phyloP scores from a whole-genome alignment of 1,140 invertebrate species.

The Ectropis grisescens region DNA sequence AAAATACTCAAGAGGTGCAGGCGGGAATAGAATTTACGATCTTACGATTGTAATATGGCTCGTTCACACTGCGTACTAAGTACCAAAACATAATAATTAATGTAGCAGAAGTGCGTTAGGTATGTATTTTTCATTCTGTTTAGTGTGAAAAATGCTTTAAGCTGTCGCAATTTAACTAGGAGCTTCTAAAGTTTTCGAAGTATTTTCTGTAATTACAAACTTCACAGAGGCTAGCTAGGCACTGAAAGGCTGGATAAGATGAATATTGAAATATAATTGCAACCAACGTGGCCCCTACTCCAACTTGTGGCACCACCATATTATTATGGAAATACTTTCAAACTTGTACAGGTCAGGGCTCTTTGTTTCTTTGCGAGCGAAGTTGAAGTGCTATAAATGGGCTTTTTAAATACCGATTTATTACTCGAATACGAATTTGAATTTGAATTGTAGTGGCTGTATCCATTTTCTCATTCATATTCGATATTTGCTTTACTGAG shows the following conservation, averaged over 20 bases:
- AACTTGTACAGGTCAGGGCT: conserved; percentile 22
- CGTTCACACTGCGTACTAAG: too few species aligned
- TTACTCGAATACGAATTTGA: conserved; percentile 6
- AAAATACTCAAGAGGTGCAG: too few species aligned
- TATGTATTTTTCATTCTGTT: too few species aligned
- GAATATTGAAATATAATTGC: conserved; percentile 27
- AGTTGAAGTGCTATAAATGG: conserved; percentile 14
- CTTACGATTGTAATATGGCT: too few species aligned
- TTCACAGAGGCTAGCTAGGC: conserved; percentile 10
- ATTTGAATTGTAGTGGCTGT: conserved; percentile 9
- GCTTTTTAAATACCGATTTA: conserved; percentile 12
- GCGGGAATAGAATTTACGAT: too few species aligned
- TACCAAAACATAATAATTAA: too few species aligned
- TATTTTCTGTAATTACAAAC: conserved; percentile 5
- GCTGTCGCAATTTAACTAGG: too few species aligned
- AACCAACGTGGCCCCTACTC: conserved; percentile 15
- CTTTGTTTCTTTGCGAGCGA: conserved; percentile 23
- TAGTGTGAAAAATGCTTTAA: too few species aligned
- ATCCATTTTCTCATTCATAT: too few species aligned
- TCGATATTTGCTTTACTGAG: too few species aligned
- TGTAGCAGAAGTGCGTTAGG: too few species aligned
- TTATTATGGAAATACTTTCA: conserved; percentile 38
- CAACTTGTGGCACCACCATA: conserved; percentile 11
- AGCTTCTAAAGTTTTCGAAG: too few species aligned
- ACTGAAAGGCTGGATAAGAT: conserved; percentile 10